Evolutionary conservation across 2,113 vertebrate genomes (phyloP).

Genomic region (Podarcis muralis): DNA sequence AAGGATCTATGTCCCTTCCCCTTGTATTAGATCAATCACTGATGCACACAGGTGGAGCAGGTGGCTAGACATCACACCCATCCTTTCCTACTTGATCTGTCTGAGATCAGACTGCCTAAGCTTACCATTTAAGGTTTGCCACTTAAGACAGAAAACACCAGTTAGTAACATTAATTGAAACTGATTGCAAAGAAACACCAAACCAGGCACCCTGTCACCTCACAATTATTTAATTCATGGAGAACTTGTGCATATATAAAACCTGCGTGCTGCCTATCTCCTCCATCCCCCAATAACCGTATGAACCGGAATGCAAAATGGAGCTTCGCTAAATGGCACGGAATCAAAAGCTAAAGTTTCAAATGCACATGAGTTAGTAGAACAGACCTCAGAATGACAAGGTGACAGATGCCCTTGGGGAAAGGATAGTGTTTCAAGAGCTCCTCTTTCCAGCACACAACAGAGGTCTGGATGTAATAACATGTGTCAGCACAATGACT

Average conservation of each 20-base stretch:
- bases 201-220: neutral
- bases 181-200: neutral
- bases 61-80: neutral
- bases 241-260: neutral
- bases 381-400: constrained; percentile 13
- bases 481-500: neutral
- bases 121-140: neutral
- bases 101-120: neutral
- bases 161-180: neutral
- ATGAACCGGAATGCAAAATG: neutral
- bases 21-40: neutral
- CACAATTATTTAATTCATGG: neutral
- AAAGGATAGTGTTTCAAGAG: constrained; percentile 23
- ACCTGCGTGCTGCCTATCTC: neutral
- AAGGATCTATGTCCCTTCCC: neutral
- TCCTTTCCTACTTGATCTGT: neutral
- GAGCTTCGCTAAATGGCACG: neutral
- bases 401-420: neutral
- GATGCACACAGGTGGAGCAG: neutral
- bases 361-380: constrained; percentile 6
- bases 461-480: neutral
- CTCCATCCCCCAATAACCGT: neutral
- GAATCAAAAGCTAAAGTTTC: constrained; percentile 19
- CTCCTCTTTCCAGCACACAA: neutral
- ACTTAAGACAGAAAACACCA: neutral